phyloP scores from a whole-genome alignment of 2,888 invertebrate genomes.

The Coremacera marginata region DNA sequence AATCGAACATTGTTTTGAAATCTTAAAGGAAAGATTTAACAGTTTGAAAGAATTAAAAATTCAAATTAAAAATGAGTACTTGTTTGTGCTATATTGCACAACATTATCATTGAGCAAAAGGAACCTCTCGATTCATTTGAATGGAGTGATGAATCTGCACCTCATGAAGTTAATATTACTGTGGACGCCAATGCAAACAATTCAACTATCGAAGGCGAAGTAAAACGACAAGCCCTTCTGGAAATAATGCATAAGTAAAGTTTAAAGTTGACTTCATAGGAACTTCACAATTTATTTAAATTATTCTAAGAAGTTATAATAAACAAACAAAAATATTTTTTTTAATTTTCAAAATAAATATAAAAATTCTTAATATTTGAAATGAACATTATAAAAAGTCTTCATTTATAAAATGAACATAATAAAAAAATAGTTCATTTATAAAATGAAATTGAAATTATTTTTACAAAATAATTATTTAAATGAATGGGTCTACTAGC shows the following conservation, averaged over 20 bases:
- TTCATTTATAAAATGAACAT: too few species aligned
- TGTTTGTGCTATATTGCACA: constrained; percentile 13
- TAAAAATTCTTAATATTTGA: neutral
- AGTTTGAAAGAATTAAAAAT: constrained; percentile 14
- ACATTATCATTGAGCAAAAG: neutral
- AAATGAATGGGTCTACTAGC: too few species aligned
- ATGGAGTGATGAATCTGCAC: neutral
- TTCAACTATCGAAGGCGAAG: neutral
- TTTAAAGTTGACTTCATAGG: neutral
- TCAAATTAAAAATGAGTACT: neutral
- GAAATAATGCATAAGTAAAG: neutral
- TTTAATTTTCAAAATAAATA: neutral
- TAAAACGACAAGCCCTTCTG: neutral
- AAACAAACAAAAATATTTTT: neutral
- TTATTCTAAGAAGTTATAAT: too few species aligned
- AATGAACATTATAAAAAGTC: neutral
- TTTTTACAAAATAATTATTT: too few species aligned
- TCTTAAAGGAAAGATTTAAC: neutral
- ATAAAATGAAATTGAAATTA: too few species aligned
- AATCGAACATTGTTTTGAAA: constrained; percentile 15
- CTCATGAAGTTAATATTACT: neutral
- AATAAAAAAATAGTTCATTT: too few species aligned
- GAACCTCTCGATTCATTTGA: neutral
- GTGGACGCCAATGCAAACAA: neutral
- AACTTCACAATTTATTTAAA: too few species aligned